These are phyloP conservation scores for Chromoteleia sp. DNA, from an alignment of 2,888 invertebrate species.

Conservation along the genomic window DNA sequence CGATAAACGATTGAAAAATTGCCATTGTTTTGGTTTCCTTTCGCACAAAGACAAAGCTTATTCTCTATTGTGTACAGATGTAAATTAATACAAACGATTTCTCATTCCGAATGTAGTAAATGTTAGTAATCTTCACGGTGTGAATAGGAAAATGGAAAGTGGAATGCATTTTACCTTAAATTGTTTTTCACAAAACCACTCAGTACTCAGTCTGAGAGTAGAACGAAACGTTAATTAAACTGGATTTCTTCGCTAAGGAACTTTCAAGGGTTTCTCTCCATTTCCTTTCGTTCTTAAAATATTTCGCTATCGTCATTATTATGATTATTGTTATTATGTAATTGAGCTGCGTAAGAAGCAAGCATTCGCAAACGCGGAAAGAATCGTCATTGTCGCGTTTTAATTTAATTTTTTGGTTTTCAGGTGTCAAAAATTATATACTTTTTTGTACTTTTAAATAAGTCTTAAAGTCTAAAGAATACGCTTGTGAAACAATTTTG, in stretches of 20 bases:
- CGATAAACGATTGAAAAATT: too few relatives aligned
- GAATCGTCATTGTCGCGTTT: slow-evolving; percentile 27
- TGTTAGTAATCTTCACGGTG: slow-evolving; percentile 32
- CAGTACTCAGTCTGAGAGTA: slow-evolving; percentile 16
- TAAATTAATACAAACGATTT: slow-evolving; percentile 48
- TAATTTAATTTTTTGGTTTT: too few relatives aligned
- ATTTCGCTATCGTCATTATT: slow-evolving; percentile 40
- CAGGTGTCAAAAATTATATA: too few relatives aligned
- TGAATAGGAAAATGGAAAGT: slow-evolving; percentile 59
- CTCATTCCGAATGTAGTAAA: slow-evolving; percentile 29
- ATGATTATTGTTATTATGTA: slow-evolving; percentile 58
- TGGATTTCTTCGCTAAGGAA: slow-evolving; percentile 59
- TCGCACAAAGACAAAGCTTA: slow-evolving; percentile 22
- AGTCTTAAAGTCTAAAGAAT: too few relatives aligned
- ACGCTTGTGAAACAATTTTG: too few relatives aligned
- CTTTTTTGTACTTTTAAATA: too few relatives aligned
- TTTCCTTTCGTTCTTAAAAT: slow-evolving; percentile 51
- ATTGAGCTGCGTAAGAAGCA: slow-evolving; percentile 38
- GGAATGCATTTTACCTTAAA: slow-evolving; percentile 55
- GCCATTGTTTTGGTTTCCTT: too few relatives aligned
- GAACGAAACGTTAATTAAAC: slow-evolving; percentile 62
- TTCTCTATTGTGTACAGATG: background rate
- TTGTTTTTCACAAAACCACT: slow-evolving; percentile 58
- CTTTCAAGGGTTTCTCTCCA: slow-evolving; percentile 30
- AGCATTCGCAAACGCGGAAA: slow-evolving; percentile 8